Evolutionary conservation across 1,140 invertebrate species (phyloP).

Genomic region (Hetaerina americana): DNA sequence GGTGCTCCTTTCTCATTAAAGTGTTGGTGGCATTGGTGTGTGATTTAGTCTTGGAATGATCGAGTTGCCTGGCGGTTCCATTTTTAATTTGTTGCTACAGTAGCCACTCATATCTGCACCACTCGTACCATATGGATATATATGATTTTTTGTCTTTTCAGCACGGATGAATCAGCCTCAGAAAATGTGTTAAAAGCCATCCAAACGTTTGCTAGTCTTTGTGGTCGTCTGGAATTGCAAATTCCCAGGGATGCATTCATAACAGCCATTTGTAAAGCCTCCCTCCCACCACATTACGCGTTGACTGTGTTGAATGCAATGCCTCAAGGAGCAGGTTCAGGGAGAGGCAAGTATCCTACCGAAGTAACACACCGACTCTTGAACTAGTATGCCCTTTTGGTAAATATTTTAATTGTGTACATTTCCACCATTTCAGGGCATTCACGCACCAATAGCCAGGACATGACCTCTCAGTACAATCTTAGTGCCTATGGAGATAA

Average conservation of each 20-base stretch:
- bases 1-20: too few relatives aligned
- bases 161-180: conserved; percentile 79
- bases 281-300: conserved; percentile 89
- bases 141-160: conserved; percentile 28
- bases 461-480: conserved; percentile 32
- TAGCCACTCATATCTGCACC: too few relatives aligned
- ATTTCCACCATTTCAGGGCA: conserved; percentile 21
- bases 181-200: conserved; percentile 85
- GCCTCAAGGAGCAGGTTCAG: conserved; percentile 33
- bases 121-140: too few relatives aligned
- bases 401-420: conserved; percentile 6
- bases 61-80: too few relatives aligned
- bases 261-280: conserved; percentile 85
- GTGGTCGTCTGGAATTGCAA: conserved; percentile 56
- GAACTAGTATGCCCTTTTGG: conserved; percentile 21
- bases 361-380: conserved; percentile 15
- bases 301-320: conserved; percentile 65
- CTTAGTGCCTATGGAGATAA: conserved; percentile 27
- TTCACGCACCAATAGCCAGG: conserved; percentile 30
- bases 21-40: too few relatives aligned
- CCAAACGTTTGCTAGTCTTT: conserved; percentile 71
- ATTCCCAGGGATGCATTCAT: conserved; percentile 83
- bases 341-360: conserved; percentile 22
- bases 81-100: too few relatives aligned
- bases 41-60: too few relatives aligned